These are phyloP conservation scores for Psettodes erumei DNA, from an alignment of 2,113 vertebrate species.

Conservation along the genomic window DNA sequence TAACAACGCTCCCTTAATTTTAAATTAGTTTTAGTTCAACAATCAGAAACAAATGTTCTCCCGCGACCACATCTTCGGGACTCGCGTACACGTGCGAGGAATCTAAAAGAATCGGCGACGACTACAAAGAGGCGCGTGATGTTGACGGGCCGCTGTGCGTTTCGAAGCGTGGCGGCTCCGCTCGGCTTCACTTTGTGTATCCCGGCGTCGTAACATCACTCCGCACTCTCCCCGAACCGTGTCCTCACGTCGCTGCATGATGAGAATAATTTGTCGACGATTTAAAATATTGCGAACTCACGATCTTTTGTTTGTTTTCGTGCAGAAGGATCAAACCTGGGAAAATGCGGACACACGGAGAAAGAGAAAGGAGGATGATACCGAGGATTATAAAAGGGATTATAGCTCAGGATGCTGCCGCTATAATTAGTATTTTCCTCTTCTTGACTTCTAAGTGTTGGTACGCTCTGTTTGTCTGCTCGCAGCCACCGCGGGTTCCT, in stretches of 20 bases:
- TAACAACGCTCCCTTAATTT: neutral
- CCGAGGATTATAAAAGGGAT: conserved; percentile 2
- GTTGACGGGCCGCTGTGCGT: conserved; percentile 34
- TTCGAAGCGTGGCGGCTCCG: conserved; percentile 39
- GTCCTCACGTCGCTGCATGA: conserved; percentile 39
- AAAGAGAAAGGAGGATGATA: neutral
- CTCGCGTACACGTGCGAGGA: conserved; percentile 12
- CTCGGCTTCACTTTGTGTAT: conserved; percentile 53
- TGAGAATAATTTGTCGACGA: conserved; percentile 45
- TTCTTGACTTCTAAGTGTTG: conserved; percentile 1
- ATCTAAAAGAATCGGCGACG: conserved; percentile 11
- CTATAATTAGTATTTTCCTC: conserved; percentile 26
- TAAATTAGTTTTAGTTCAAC: neutral
- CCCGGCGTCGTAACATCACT: conserved; percentile 2
- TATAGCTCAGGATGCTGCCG: neutral
- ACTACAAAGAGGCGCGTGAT: conserved; percentile 18
- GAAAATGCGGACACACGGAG: neutral
- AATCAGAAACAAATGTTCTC: conserved; percentile 17
- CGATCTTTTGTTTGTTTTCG: neutral
- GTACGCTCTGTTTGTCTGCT: conserved; percentile 37
- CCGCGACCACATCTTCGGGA: neutral
- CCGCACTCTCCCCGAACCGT: conserved; percentile 28
- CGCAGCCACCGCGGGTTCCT: conserved; percentile 5
- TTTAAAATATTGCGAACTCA: conserved; percentile 1
- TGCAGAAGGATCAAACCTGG: neutral